Evolutionary conservation across 2,888 invertebrate species (phyloP).

Genomic region (Netelia inedita): DNA sequence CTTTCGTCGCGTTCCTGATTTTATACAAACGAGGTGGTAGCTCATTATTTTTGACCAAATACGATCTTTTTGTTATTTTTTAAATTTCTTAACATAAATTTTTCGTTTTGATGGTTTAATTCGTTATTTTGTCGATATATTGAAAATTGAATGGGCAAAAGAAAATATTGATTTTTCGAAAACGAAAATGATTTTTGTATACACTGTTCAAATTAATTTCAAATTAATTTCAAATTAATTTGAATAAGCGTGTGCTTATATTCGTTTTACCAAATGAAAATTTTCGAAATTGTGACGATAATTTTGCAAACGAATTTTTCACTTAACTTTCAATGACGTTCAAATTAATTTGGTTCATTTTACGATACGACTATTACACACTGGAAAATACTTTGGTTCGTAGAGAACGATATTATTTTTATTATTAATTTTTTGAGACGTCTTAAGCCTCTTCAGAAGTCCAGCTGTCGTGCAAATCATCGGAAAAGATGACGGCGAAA

Average conservation of each 20-base stretch:
- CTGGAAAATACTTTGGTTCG: not conserved
- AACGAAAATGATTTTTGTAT: too few relatives aligned
- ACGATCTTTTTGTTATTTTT: not conserved
- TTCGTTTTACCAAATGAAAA: not conserved
- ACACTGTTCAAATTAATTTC: too few relatives aligned
- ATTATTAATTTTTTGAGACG: not conserved
- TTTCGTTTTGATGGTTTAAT: too few relatives aligned
- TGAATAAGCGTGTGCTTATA: too few relatives aligned
- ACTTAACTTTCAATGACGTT: not conserved
- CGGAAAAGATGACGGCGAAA: slow-evolving; percentile 46
- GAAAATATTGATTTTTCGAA: too few relatives aligned
- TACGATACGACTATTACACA: not conserved
- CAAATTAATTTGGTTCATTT: not conserved
- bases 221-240: too few relatives aligned
- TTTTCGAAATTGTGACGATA: not conserved
- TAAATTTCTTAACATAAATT: too few relatives aligned
- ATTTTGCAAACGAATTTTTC: not conserved
- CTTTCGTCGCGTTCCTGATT: slow-evolving; percentile 18
- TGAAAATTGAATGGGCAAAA: too few relatives aligned
- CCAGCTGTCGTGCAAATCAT: slow-evolving; percentile 58
- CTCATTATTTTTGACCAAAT: not conserved
- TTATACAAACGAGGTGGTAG: not conserved
- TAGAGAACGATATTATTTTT: not conserved
- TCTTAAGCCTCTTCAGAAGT: slow-evolving; percentile 16
- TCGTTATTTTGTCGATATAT: too few relatives aligned